phyloP scores from a whole-genome alignment of 2,888 invertebrate genomes.

The Pediacus dermestoides region DNA sequence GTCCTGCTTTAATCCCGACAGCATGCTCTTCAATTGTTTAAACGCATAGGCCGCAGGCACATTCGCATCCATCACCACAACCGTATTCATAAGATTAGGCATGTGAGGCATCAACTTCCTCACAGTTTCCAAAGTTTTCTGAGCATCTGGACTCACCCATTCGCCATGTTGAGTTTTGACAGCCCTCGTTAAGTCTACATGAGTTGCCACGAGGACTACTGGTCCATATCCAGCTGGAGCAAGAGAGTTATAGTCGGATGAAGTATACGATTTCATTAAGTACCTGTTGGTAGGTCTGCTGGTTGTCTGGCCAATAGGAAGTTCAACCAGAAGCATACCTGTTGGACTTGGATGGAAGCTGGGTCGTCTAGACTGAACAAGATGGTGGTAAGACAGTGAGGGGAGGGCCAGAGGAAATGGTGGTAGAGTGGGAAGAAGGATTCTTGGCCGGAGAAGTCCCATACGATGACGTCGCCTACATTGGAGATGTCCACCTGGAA shows the following conservation, averaged over 20 bases:
- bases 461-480: slow-evolving; percentile 62
- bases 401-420: slow-evolving; percentile 60
- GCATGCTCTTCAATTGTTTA: slow-evolving; percentile 57
- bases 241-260: background rate
- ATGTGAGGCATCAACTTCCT: slow-evolving; percentile 54
- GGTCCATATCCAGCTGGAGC: slow-evolving; percentile 59
- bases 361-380: slow-evolving; percentile 66
- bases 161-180: slow-evolving; percentile 56
- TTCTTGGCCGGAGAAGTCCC: slow-evolving; percentile 77
- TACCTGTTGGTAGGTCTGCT: slow-evolving; percentile 50
- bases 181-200: slow-evolving; percentile 56
- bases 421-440: slow-evolving; percentile 69
- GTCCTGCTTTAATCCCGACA: slow-evolving; percentile 53
- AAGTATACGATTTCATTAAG: slow-evolving; percentile 26
- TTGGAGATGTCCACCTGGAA: slow-evolving; percentile 53
- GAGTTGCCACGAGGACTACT: slow-evolving; percentile 62
- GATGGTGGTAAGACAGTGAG: slow-evolving; percentile 54
- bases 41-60: slow-evolving; percentile 60
- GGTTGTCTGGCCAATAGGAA: slow-evolving; percentile 63
- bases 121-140: slow-evolving; percentile 50
- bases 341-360: slow-evolving; percentile 62
- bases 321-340: slow-evolving; percentile 70
- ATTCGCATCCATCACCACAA: slow-evolving; percentile 61
- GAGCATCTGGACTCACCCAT: slow-evolving; percentile 56
- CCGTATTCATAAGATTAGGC: slow-evolving; percentile 56